Conservation (phyloP, 2,888 invertebrate genomes). For the Congeria kusceri region DNA sequence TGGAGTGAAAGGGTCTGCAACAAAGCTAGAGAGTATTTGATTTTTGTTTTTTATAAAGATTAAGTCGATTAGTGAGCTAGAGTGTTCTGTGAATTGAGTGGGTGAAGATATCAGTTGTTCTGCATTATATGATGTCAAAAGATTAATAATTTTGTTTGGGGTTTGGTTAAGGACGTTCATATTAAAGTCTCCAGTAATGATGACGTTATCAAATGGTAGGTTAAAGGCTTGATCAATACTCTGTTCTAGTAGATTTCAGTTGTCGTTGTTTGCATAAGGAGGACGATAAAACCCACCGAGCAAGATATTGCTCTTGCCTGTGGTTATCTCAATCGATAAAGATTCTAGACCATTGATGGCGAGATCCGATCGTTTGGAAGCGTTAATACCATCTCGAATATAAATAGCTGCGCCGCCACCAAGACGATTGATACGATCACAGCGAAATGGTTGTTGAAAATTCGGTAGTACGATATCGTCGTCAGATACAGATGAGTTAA, state of each 20-base stretch:
- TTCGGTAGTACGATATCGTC: no score
- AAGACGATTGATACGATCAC: background rate
- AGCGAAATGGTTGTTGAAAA: background rate
- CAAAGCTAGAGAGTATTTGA: background rate
- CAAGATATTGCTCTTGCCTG: no score
- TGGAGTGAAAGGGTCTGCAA: background rate
- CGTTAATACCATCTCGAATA: background rate
- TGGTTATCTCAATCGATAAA: background rate
- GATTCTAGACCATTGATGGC: background rate
- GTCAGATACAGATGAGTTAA: no score
- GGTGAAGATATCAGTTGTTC: background rate
- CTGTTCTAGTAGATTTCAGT: background rate
- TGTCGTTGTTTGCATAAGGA: background rate
- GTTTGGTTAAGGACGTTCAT: background rate
- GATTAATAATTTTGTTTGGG: background rate
- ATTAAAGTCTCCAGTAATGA: background rate
- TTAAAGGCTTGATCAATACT: background rate
- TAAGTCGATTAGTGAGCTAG: background rate
- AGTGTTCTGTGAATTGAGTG: background rate
- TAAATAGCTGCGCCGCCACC: background rate
- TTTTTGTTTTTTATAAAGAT: background rate
- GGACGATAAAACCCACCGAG: background rate
- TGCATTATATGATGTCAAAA: background rate
- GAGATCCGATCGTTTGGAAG: background rate
- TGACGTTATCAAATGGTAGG: background rate